Conservation (phyloP, 1,140 invertebrate species). For the Drosophila ercepeae region DNA sequence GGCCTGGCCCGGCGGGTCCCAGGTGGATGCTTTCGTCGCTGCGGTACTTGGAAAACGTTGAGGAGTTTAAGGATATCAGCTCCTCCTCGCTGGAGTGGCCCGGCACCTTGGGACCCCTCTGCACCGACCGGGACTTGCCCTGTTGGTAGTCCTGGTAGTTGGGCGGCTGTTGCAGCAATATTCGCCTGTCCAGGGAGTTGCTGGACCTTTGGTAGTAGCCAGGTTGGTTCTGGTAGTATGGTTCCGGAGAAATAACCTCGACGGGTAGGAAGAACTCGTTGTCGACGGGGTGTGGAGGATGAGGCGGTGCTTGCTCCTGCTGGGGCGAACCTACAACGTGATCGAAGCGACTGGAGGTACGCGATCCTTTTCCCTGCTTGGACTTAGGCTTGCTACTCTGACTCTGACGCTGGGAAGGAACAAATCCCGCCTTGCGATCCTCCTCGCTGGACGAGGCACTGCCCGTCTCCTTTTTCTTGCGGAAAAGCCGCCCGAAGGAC, state of each 20-base stretch:
- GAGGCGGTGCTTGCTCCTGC: slow-evolving; percentile 11
- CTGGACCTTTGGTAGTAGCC: slow-evolving; percentile 83
- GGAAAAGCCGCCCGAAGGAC: slow-evolving; percentile 89
- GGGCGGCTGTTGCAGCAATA: slow-evolving; percentile 37
- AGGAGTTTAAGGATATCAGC: slow-evolving; percentile 86
- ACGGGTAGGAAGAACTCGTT: slow-evolving; percentile 85
- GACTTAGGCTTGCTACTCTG: slow-evolving; percentile 49
- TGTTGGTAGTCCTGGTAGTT: slow-evolving; percentile 10
- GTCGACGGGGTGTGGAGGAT: slow-evolving; percentile 55
- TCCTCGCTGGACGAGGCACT: slow-evolving; percentile 87
- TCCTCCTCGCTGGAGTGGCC: slow-evolving; percentile 90
- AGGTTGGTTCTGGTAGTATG: slow-evolving; percentile 77
- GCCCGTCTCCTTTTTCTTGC: slow-evolving; percentile 87
- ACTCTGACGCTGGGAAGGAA: slow-evolving; percentile 65
- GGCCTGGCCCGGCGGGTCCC: slow-evolving; percentile 84
- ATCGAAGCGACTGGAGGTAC: slow-evolving; percentile 85
- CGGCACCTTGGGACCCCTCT: slow-evolving; percentile 83
- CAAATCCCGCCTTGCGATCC: slow-evolving; percentile 85
- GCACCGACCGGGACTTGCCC: slow-evolving; percentile 51
- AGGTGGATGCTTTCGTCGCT: slow-evolving; percentile 88
- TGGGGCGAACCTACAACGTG: slow-evolving; percentile 84
- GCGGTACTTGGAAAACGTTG: slow-evolving; percentile 86
- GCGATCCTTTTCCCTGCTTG: slow-evolving; percentile 79
- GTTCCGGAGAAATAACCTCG: slow-evolving; percentile 84
- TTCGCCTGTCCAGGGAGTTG: slow-evolving; percentile 79